phyloP scores from a whole-genome alignment of 2,797 vertebrate species.

The Sylvia borin region DNA sequence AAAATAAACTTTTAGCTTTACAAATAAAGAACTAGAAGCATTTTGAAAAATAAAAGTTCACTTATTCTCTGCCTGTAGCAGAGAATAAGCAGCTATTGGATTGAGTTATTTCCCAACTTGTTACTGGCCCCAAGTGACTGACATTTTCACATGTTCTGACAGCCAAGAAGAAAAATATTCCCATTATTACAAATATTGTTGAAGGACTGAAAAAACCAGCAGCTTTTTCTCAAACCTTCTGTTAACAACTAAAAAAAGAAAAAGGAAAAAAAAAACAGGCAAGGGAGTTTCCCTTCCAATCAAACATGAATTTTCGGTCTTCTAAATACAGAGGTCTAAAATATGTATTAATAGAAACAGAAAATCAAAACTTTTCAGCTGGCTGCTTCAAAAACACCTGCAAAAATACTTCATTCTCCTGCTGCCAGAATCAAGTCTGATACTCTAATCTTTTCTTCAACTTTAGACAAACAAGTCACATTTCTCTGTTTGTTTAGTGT shows the following conservation, averaged over 20 bases:
- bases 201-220: neutral
- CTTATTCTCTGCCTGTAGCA: neutral
- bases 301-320: constrained; percentile 29
- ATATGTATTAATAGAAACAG: constrained; percentile 40
- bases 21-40: neutral
- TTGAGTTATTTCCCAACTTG: neutral
- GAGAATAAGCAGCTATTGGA: neutral
- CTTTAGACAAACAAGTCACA: constrained; percentile 51
- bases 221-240: neutral
- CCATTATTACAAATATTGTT: neutral
- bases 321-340: neutral
- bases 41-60: neutral
- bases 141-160: neutral
- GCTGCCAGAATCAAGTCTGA: constrained; percentile 19
- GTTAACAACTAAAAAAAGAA: neutral
- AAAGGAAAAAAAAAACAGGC: neutral
- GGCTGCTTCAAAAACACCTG: constrained; percentile 22
- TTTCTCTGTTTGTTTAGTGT: constrained; percentile 44
- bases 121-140: neutral
- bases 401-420: constrained; percentile 1
- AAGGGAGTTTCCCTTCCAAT: neutral
- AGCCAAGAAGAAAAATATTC: neutral
- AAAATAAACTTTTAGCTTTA: neutral
- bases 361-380: constrained; percentile 43
- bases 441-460: constrained; percentile 18